Evolutionary conservation across 2,888 invertebrate species (phyloP).

Genomic region (Apodemia duryi): DNA sequence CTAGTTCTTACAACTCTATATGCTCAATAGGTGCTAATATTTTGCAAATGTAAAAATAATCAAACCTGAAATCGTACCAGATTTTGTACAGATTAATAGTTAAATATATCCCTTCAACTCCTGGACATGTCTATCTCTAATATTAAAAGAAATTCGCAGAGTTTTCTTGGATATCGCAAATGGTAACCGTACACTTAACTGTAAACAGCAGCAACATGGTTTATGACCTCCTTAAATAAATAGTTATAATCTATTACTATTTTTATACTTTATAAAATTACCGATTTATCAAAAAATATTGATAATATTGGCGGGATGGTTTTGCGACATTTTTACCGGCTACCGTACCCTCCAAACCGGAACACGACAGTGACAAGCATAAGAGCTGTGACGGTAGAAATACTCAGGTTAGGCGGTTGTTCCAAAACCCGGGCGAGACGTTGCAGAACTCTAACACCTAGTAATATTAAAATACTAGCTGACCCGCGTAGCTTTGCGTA

Average conservation of each 20-base stretch:
- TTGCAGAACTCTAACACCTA: no score
- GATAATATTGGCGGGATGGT: no score
- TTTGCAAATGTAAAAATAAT: constrained; percentile 20
- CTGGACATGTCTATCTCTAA: background rate
- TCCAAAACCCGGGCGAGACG: no score
- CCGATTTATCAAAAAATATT: background rate
- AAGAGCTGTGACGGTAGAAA: no score
- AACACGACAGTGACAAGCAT: no score
- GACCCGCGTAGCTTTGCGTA: no score
- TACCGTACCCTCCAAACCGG: no score
- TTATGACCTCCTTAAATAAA: background rate
- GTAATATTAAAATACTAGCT: no score
- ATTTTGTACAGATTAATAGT: constrained; percentile 13
- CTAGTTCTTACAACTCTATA: constrained; percentile 29
- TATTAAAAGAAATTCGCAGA: background rate
- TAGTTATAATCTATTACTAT: no score
- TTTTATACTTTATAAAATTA: no score
- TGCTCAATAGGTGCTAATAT: constrained; percentile 35
- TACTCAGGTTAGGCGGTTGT: no score
- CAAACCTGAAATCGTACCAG: constrained; percentile 12
- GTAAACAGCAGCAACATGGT: background rate
- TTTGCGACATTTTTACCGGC: no score
- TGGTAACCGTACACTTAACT: constrained; percentile 6
- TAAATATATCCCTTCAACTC: constrained; percentile 11
- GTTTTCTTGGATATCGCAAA: background rate